Evolutionary conservation across 2,113 vertebrate species (phyloP).

Genomic region (Brachyhypopomus gauderio): DNA sequence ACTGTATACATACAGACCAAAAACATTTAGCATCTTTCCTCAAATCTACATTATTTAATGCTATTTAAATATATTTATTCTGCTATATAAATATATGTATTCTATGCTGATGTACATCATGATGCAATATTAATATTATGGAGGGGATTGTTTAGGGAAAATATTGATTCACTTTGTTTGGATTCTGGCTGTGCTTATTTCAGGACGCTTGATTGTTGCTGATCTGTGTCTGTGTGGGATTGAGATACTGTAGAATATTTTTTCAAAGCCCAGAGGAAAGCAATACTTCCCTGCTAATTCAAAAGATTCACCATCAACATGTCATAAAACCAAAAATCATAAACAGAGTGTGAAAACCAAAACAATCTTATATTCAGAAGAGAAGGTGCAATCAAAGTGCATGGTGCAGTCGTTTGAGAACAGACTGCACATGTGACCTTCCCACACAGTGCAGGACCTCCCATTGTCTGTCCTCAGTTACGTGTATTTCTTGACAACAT

Average conservation of each 20-base stretch:
- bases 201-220: background rate
- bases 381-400: background rate
- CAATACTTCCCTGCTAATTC: background rate
- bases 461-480: background rate
- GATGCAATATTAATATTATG: too few species aligned
- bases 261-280: background rate
- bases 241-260: background rate
- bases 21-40: background rate
- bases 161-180: too few species aligned
- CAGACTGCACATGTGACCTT: background rate
- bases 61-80: background rate
- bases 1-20: background rate
- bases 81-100: background rate
- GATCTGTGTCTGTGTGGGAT: background rate
- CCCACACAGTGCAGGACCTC: too few species aligned
- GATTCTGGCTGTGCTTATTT: too few species aligned
- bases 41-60: too few species aligned
- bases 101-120: too few species aligned
- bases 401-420: background rate
- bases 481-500: conserved; percentile 11
- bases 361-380: too few species aligned
- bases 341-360: background rate
- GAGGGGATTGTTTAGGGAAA: too few species aligned
- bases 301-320: background rate
- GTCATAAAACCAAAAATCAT: background rate